Evolutionary conservation across 2,113 vertebrate species (phyloP).

Genomic region (Bolborhynchus lineola): DNA sequence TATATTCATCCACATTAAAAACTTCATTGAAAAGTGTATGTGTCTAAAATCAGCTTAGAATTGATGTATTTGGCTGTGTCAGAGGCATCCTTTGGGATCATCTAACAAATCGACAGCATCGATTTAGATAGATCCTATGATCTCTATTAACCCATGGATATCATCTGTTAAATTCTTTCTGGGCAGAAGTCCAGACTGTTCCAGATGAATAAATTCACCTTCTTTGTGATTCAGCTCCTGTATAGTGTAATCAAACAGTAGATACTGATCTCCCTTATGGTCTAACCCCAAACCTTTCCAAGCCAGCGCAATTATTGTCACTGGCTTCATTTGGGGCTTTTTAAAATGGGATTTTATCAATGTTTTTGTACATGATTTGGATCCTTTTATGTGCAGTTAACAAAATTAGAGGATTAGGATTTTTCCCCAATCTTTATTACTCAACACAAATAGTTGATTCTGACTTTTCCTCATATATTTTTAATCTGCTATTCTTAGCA

Average conservation of each 20-base stretch:
- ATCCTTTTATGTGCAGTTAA: neutral
- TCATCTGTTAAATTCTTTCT: neutral
- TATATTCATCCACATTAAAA: neutral
- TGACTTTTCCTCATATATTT: neutral
- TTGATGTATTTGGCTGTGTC: neutral
- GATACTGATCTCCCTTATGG: neutral
- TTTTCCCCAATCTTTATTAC: neutral
- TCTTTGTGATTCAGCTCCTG: neutral
- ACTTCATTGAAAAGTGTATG: accelerated
- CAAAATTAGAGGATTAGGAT: neutral
- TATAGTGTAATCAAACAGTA: neutral
- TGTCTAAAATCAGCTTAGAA: neutral
- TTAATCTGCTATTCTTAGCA: neutral
- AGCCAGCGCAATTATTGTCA: neutral
- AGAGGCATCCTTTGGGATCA: neutral
- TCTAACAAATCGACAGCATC: neutral
- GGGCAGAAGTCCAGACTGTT: neutral
- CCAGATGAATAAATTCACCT: neutral
- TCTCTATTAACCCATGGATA: neutral
- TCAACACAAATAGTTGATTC: neutral
- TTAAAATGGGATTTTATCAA: neutral
- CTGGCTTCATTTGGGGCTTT: neutral
- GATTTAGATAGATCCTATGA: neutral
- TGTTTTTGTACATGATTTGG: neutral
- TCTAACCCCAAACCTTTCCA: neutral